These are phyloP conservation scores for Onychorhynchus coronatus DNA, from an alignment of 2,113 vertebrate species.

Conservation along the genomic window DNA sequence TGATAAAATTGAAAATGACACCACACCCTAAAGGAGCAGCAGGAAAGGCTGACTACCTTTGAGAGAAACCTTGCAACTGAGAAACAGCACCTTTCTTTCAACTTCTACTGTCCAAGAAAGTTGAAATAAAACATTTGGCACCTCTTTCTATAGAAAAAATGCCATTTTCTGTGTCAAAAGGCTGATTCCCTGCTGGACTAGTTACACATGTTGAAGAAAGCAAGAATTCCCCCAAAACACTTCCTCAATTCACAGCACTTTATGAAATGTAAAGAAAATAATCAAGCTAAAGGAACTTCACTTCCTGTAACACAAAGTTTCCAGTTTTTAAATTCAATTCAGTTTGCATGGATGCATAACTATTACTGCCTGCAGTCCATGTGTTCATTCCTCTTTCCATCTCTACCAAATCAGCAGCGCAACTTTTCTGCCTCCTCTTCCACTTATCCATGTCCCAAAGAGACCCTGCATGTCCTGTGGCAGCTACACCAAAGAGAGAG, in stretches of 20 bases:
- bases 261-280: not conserved
- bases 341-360: not conserved
- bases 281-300: not conserved
- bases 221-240: not conserved
- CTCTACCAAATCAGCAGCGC: accelerated
- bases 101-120: not conserved
- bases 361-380: not conserved
- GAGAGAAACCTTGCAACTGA: not conserved
- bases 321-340: not conserved
- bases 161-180: not conserved
- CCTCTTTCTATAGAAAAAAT: not conserved
- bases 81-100: not conserved
- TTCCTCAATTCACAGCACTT: not conserved
- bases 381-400: not conserved
- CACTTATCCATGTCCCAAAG: not conserved
- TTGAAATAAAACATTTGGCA: not conserved
- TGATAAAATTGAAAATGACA: not conserved
- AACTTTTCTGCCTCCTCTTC: not conserved
- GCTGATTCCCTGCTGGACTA: not conserved
- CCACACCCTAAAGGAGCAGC: not conserved
- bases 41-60: not conserved
- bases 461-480: not conserved
- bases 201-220: not conserved
- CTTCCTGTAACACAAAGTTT: not conserved
- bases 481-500: not conserved